Evolutionary conservation across 1,140 invertebrate species (phyloP).

Genomic region (Euwallacea fornicatus): DNA sequence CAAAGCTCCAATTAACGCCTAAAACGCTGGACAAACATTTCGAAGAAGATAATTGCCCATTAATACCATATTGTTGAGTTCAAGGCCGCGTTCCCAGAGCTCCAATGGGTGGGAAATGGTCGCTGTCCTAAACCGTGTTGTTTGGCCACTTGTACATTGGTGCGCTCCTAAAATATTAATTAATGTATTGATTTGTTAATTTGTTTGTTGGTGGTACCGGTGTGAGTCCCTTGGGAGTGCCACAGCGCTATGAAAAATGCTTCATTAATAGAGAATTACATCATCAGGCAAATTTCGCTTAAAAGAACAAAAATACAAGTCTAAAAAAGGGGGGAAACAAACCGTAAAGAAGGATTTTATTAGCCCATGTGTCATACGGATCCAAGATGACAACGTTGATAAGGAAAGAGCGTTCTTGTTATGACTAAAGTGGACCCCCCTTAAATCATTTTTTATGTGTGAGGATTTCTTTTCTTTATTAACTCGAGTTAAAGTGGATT

Average conservation of each 20-base stretch:
- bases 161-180: conserved; percentile 28
- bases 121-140: conserved; percentile 18
- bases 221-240: neutral
- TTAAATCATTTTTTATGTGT: conserved; percentile 15
- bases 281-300: neutral
- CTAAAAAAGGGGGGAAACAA: neutral
- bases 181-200: conserved; percentile 7
- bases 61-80: conserved; percentile 28
- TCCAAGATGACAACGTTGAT: conserved; percentile 14
- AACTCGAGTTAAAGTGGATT: conserved; percentile 10
- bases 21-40: conserved; percentile 11
- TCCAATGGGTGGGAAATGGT: conserved; percentile 19
- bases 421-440: conserved; percentile 8
- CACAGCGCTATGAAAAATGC: neutral
- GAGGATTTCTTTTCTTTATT: conserved; percentile 1
- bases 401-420: conserved; percentile 11
- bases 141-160: conserved; percentile 10
- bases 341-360: conserved; percentile 12
- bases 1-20: conserved; percentile 23
- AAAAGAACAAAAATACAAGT: neutral
- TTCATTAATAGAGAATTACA: no score
- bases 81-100: conserved; percentile 25
- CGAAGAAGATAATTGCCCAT: conserved; percentile 24
- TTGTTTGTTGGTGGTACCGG: neutral
- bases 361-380: conserved; percentile 13